Evolutionary conservation across 2,113 vertebrate species (phyloP), one percentile per base, ranked within the genome.

Genomic region (Suncus etruscus): DNA sequence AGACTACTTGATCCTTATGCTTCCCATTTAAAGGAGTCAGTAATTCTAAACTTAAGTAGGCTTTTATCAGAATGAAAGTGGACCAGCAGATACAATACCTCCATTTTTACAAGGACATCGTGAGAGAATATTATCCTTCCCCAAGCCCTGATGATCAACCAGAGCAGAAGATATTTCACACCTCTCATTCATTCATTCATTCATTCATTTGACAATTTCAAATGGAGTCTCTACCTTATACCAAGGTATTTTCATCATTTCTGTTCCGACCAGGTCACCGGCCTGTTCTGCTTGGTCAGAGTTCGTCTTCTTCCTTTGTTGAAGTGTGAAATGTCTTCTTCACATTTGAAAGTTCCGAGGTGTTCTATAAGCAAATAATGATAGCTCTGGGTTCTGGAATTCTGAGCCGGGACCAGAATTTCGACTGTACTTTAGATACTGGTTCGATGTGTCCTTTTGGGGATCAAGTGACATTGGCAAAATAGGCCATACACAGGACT

Each of bases 401-500:
- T 68, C 63, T n/a, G 58, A 91, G 70, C 47, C 68, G 63, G 22
- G 61, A 87, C 78, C 18, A 51, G 61, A 73, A 85, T 2, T 70
- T 81, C 83, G 22, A 45, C 25, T 39, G 3, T 18, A 58, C 2
- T 73, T 22, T 29, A 74, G 83, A 27, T 39, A n/a, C 47, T 91
- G 29, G 5, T 74, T 87, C 83, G 86, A 76, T 24, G 66, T 31
- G 51, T 63, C 78, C 70, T 87, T 39, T 78, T n/a, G 32, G 82
- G 76, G 63, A 74, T 18, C 79, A 92, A 20, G 58, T 61, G 18
- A 61, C 58, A 20, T 61, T 61, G 54, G 61, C 29, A 72, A 91
- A 92, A 78, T 22, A 94, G 32, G 73, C 91, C 87, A 63, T 47
- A 75, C 83, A 29, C 18, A 79, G 51, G 51, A 48, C 69, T 66